phyloP scores from a whole-genome alignment of 2,797 vertebrate genomes.

The Ptychadena robeensis region DNA sequence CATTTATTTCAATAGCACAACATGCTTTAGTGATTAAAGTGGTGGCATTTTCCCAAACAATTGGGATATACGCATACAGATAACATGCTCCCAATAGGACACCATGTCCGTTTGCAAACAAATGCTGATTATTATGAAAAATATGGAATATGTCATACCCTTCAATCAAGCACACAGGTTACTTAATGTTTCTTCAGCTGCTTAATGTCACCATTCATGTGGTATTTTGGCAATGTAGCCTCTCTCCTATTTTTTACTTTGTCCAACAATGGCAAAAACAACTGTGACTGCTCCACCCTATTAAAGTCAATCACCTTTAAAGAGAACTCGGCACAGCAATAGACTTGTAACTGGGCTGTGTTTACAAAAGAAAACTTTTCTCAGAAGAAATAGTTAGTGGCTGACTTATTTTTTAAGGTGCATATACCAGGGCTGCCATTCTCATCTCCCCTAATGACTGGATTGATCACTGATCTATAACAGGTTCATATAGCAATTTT shows the following conservation, averaged over 20 bases:
- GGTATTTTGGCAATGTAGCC: constrained; percentile 4
- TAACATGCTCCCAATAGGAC: too few species aligned
- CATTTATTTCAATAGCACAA: background rate
- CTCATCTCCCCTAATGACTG: too few species aligned
- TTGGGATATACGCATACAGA: too few species aligned
- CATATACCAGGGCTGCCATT: background rate
- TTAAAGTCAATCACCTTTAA: background rate
- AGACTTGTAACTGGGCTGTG: too few species aligned
- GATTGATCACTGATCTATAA: background rate
- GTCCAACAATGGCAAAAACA: constrained; percentile 21
- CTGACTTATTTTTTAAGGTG: background rate
- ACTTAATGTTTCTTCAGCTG: constrained; percentile 43
- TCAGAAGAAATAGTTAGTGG: too few species aligned
- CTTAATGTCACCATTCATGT: constrained; percentile 8
- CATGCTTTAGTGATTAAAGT: background rate
- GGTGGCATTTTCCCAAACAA: too few species aligned
- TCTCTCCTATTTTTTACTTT: constrained; percentile 12
- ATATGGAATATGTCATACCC: background rate
- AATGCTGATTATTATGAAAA: background rate
- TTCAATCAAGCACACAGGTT: background rate
- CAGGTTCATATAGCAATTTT: background rate
- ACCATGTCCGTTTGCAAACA: too few species aligned
- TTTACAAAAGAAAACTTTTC: background rate
- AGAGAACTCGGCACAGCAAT: background rate
- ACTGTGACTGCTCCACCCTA: background rate